Base-by-base conservation (phyloP, 2,888 invertebrate species). In the Mycalesis mineus region DNA sequence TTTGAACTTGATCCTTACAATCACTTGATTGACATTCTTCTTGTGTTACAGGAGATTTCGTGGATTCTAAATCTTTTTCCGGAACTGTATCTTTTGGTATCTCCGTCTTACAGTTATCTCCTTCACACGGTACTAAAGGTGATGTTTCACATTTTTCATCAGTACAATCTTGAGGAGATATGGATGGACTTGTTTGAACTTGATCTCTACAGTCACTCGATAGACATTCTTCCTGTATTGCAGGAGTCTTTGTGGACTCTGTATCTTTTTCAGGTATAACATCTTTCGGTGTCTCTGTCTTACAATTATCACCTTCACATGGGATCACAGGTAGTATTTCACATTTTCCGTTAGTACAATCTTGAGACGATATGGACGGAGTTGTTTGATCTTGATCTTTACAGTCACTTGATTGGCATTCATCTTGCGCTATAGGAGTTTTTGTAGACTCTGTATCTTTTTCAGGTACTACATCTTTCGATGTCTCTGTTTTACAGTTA, bases 231-330 rank as follows among this genome's bases (percentile, higher is more conserved):
- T 36, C 29, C 22, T 44, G 40, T 28, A 17, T 41, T 45, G 42
- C 15, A 1, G 31, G 33, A 29, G 57, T 22, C 36, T 15, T 54
- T 13, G 52, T 52, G n/a, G 7, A 40, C 17, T 60, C 57, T 41
- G 40, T 31, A 15, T 55, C 57, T 54, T 42, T 40, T 15, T 50
- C 45, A 15, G 33, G 36, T 8, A 44, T 42, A 13, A 8, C 51
- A 31, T 50, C 49, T 31, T 37, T 33, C 13, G 37, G 36, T 47
- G 49, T 31, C 22, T 58, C 65, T 22, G 13, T 11, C 56, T 60
- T 47, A 58, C 73, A 73, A 41, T 65, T 61, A 15, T 69, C 67
- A 51, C 69, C 69, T 52, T 69, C 67, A 63, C 77, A 76, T 28
- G 65, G 58, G 39, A 60, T 53, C 14, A 44, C 60, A 45, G 60